Percentiles rank a stretch among this genome's conserved stretches.
These are phyloP conservation scores for Nebria brevicollis DNA, from an alignment of 2,888 invertebrate species.

Conservation along the genomic window DNA sequence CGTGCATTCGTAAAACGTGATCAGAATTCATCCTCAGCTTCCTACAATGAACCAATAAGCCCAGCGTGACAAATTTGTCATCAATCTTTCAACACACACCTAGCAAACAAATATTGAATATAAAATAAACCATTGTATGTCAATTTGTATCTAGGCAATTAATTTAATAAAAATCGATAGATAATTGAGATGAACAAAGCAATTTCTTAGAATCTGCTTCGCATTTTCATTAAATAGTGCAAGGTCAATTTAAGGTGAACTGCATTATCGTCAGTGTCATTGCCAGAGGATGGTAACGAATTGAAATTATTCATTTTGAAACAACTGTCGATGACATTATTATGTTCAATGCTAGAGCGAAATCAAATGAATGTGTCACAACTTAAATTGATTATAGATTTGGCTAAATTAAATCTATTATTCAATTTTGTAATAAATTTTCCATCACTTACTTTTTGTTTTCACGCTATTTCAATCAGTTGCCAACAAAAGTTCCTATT, in stretches of 20 bases:
- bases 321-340: neutral
- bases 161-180: neutral
- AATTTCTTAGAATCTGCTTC: neutral
- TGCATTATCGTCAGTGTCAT: neutral
- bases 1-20: slow-evolving; percentile 18
- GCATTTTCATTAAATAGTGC: neutral
- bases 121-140: neutral
- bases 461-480: too few species aligned
- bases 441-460: neutral
- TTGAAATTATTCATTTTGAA: neutral
- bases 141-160: too few species aligned
- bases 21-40: slow-evolving; percentile 7
- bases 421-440: neutral
- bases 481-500: too few species aligned
- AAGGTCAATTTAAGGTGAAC: neutral
- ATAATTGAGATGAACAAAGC: neutral
- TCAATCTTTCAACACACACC: neutral
- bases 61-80: neutral
- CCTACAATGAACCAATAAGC: neutral
- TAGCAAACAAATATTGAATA: neutral
- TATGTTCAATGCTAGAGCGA: neutral
- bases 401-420: neutral
- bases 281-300: neutral
- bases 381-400: neutral
- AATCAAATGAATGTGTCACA: neutral